Base-by-base conservation (phyloP, 2,888 invertebrate genomes). In the Frankliniella intonsa region DNA sequence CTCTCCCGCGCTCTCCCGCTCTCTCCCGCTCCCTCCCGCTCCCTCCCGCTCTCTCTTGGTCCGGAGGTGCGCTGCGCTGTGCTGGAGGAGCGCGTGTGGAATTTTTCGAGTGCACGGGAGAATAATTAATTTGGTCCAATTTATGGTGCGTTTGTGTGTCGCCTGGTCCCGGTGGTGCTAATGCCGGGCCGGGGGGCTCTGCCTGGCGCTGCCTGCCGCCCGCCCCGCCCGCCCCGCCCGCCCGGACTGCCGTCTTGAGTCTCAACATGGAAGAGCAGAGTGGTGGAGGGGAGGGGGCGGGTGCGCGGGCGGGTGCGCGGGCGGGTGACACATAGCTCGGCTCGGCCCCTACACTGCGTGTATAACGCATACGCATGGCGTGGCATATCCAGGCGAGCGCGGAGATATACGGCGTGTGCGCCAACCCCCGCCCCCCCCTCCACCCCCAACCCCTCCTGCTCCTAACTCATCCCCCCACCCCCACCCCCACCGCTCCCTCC, bases 341-440 rank as follows among this genome's bases (percentile, higher is more conserved):
- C 69, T 25, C 25, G 62, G 19, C 17, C 19, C 62, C 62, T 62
- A 17, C 62, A 19, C 62, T n/a, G 62, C 25, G 25, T 76, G 69
- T 76, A 76, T 76, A 76, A 76, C 69, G 69, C 12, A 76, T 76
- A 76, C 69, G 69, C 69, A 76, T 76, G 69, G 69, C 12, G 69
- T 76, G 69, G 69, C 69, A 25, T 76, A 76, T 76, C 69, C 69
- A 76, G 69, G 69, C 69, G 69, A 76, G 69, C 69, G 25, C 69
- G 69, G 69, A 76, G 69, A 76, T 76, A 76, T 76, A 76, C 69
- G 69, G 25, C 69, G 69, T 69, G 69, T 69, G 69, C 22, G 19
- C 69, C 69, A 11, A 9, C 22, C 25, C 25, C 69, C 22, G 5
- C n/a, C 22, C 69, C 25, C 69, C 9, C 69, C 69, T 22, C 25